A percentile compares a stretch with the other conserved stretches of the same genome.
These are phyloP conservation scores for Hesperia comma DNA, from an alignment of 2,888 invertebrate species.

Conservation along the genomic window DNA sequence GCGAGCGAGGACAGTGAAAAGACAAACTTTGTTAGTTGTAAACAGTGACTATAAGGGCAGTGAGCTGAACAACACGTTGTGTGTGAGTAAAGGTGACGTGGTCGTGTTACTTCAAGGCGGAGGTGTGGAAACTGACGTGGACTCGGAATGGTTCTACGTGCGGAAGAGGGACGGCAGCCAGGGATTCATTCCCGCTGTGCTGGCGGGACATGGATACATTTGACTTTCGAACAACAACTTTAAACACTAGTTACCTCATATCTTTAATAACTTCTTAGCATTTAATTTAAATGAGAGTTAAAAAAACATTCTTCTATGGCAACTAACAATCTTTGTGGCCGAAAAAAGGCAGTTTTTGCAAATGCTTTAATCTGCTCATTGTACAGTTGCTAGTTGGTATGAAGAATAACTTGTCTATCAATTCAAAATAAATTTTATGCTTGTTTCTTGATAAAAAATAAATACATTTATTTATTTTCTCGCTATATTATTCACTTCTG, in stretches of 20 bases:
- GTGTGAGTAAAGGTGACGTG: constrained; percentile 89
- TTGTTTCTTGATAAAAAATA: no score
- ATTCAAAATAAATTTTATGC: no score
- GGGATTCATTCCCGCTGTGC: constrained; percentile 90
- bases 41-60: constrained; percentile 85
- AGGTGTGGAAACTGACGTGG: constrained; percentile 74
- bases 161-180: constrained; percentile 87
- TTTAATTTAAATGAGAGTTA: no score
- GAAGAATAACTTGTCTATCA: no score
- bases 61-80: constrained; percentile 84
- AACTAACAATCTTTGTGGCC: not conserved
- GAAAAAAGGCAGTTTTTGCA: no score
- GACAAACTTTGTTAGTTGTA: constrained; percentile 89
- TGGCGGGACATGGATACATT: constrained; percentile 91
- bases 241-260: constrained; percentile 15
- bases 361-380: no score
- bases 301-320: not conserved
- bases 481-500: no score
- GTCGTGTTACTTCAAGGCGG: constrained; percentile 86
- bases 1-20: constrained; percentile 62
- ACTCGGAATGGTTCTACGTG: constrained; percentile 91
- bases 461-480: no score
- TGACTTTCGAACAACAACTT: constrained; percentile 53
- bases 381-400: no score
- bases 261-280: not conserved